phyloP scores from a whole-genome alignment of 2,797 vertebrate genomes.

The Oceanodroma leucorhoa region DNA sequence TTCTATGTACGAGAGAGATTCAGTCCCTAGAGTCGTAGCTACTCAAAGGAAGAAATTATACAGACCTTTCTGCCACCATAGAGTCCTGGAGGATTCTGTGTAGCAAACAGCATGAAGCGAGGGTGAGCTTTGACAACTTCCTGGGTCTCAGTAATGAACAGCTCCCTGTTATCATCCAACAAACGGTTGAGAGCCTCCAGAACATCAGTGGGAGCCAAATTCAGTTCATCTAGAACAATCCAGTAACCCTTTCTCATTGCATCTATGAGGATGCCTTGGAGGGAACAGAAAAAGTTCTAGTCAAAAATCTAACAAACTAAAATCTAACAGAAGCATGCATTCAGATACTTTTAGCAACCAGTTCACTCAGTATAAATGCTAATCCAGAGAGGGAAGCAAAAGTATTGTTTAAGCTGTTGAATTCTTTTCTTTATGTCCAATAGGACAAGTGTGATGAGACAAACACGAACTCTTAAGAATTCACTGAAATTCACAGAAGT shows the following conservation, averaged over 20 bases:
- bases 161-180: conserved; percentile 94
- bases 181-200: conserved; percentile 95
- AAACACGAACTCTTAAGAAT: background rate
- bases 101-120: conserved; percentile 96
- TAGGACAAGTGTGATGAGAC: background rate
- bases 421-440: background rate
- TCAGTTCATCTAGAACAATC: conserved; percentile 96
- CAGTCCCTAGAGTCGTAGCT: background rate
- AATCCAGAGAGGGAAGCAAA: background rate
- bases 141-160: conserved; percentile 94
- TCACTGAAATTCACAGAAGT: background rate
- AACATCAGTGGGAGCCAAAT: conserved; percentile 95
- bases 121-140: conserved; percentile 94
- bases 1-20: rapidly evolving
- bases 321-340: background rate
- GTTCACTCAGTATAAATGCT: background rate
- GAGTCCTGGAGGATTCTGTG: conserved; percentile 95
- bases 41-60: background rate
- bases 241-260: conserved; percentile 98
- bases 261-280: conserved; percentile 90
- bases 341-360: background rate
- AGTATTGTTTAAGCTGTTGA: background rate
- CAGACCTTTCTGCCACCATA: conserved; percentile 96
- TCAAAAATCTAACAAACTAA: background rate
- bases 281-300: background rate